Evolutionary conservation across 2,888 invertebrate genomes (phyloP).

Genomic region (Luperina testacea): DNA sequence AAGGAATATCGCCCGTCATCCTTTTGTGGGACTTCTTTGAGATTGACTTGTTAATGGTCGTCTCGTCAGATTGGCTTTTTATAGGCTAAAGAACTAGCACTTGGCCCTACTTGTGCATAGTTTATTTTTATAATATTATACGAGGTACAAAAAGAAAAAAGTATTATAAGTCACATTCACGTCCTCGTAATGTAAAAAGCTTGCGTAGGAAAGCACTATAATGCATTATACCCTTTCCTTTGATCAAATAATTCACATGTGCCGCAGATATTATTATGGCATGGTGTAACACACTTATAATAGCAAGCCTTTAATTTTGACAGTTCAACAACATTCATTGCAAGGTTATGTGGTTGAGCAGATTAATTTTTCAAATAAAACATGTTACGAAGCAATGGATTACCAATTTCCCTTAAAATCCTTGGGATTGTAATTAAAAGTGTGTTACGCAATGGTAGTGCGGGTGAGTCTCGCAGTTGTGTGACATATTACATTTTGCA

Average conservation of each 20-base stretch:
- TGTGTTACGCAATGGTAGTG: neutral
- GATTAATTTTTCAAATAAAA: neutral
- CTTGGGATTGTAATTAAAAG: neutral
- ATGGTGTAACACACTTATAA: too few relatives aligned
- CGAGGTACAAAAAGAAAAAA: neutral
- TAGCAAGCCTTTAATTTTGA: neutral
- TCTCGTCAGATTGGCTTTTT: constrained; percentile 12
- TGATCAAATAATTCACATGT: neutral
- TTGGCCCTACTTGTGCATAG: neutral
- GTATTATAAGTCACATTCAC: neutral
- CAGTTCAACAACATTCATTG: neutral
- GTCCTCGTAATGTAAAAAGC: neutral
- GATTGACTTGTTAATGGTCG: constrained; percentile 19
- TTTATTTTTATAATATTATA: neutral
- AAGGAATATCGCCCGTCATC: constrained; percentile 23
- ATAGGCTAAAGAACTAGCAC: neutral
- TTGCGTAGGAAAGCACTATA: neutral
- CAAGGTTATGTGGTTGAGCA: neutral
- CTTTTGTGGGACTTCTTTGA: constrained; percentile 32
- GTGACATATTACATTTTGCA: neutral
- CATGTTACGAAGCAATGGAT: neutral
- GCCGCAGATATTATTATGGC: too few relatives aligned
- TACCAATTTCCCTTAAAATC: neutral
- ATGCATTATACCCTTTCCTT: neutral
- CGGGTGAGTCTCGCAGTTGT: neutral